These are phyloP conservation scores for Chauna torquata DNA, from an alignment of 2,113 vertebrate species.

Conservation along the genomic window DNA sequence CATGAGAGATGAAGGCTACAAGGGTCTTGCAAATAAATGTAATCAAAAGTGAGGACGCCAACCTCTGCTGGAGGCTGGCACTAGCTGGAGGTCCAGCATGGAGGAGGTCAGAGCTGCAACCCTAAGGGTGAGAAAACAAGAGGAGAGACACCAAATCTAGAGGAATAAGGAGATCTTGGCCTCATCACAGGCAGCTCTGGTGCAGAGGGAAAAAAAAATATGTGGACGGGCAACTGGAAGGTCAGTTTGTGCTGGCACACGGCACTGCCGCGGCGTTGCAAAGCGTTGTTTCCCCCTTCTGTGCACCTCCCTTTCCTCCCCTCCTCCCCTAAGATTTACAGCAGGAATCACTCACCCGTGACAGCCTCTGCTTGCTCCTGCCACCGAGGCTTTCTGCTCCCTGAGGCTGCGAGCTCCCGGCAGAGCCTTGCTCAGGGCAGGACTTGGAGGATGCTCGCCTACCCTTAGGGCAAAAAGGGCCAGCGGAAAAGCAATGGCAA, in stretches of 20 bases:
- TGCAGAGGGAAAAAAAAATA: neutral
- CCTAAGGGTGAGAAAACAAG: neutral
- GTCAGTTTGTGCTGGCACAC: slow-evolving; percentile 1
- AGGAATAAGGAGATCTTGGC: neutral
- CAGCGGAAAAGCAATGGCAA: neutral
- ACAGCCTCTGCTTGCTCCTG: neutral
- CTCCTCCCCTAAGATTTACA: neutral
- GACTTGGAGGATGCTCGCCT: neutral
- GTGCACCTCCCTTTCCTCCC: slow-evolving; percentile 44
- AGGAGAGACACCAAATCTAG: neutral
- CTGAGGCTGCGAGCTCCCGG: neutral
- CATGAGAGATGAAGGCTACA: neutral
- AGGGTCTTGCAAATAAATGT: neutral
- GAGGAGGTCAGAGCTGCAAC: neutral
- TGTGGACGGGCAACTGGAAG: neutral
- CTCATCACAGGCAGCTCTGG: neutral
- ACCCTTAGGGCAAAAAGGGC: neutral
- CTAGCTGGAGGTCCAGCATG: accelerated
- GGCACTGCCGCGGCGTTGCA: accelerated
- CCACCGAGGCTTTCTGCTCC: accelerated
- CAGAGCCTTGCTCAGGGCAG: accelerated
- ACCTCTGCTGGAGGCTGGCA: neutral
- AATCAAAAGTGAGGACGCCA: neutral
- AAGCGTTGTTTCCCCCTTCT: neutral
- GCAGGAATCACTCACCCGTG: neutral